Evolutionary conservation across 2,888 invertebrate genomes (phyloP), one percentile per base, ranked within the genome.

Genomic region (Pandemis heparana): DNA sequence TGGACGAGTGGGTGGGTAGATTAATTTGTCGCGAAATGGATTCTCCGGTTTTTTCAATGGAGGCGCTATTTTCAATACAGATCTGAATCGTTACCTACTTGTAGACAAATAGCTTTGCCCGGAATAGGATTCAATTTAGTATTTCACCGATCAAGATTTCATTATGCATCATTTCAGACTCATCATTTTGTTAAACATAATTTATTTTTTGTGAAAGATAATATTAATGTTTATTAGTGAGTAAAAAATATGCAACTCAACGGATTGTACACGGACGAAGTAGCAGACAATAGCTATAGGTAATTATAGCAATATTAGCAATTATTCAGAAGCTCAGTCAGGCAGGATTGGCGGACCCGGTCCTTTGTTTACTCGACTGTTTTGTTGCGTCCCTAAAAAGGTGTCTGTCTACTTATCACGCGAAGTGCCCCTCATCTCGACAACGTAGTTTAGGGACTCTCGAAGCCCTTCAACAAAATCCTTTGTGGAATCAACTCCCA

Each of bases 361-460:
- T 56, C 38, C 43, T 80, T 81, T 84, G 82, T 86, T 86, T 86
- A 82, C 83, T 79, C 75, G 78, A 75, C 77, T 81, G 79, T 82
- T 81, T 80, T 81, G 81, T 82, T 64, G 72, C 66, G 82, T 80
- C 77, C 80, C 80, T 80, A 78, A 83, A 81, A 75, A 78, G 76
- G 77, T 83, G 82, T 82, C 80, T 83, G 81, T 82, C 80, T 85
- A 87, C 88, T 88, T 88, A 88, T 87, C 86, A 86, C 84, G 83
- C 82, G 81, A 82, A 89, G 89, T 80, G 82, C 84, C 82, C 86
- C 90, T 83, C 83, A 87, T 83, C 81, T 86, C 84, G 82, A 88
- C 85, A 83, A 79, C 83, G 85, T 81, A 84, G 86, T 87, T 89
- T 85, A 87, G 85, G 83, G 82, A n/a, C 85, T 78, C 88, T 89